These are phyloP conservation scores for Scaptomyza cyrtandrae DNA, from an alignment of 2,888 invertebrate genomes.

Conservation along the genomic window DNA sequence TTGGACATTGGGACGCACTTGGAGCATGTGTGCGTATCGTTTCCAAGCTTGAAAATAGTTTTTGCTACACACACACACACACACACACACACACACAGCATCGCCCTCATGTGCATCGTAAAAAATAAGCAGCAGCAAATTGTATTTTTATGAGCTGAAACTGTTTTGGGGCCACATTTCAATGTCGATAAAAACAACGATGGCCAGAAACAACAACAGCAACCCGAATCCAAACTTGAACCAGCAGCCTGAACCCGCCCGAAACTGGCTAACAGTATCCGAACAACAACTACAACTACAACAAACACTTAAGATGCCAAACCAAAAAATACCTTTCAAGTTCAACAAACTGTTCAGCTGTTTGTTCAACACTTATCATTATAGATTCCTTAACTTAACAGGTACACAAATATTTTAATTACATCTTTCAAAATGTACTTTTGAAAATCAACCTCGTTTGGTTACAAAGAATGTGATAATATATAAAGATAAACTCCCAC, in stretches of 20 bases:
- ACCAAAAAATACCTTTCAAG: too few relatives aligned
- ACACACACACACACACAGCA: slow-evolving; percentile 32
- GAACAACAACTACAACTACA: slow-evolving; percentile 1
- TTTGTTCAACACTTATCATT: too few relatives aligned
- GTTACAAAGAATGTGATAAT: not conserved
- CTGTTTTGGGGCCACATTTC: slow-evolving; percentile 83
- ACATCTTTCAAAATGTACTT: not conserved
- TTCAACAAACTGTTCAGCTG: too few relatives aligned
- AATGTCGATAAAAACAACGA: slow-evolving; percentile 79
- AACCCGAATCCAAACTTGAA: slow-evolving; percentile 13
- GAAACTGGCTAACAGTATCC: slow-evolving; percentile 13
- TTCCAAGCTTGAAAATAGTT: slow-evolving; percentile 75
- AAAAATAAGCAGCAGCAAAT: slow-evolving; percentile 83
- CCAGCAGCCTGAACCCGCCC: too few relatives aligned
- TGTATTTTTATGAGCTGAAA: slow-evolving; percentile 83
- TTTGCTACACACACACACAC: slow-evolving; percentile 42
- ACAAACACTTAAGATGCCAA: not conserved
- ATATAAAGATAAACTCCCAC: not conserved
- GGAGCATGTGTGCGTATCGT: slow-evolving; percentile 77
- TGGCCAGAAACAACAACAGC: slow-evolving; percentile 16
- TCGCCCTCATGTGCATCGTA: slow-evolving; percentile 80
- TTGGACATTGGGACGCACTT: slow-evolving; percentile 69
- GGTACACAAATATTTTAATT: not conserved
- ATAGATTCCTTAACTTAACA: not conserved
- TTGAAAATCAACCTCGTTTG: not conserved